A percentile compares a stretch with the other conserved stretches of the same genome.
These are phyloP conservation scores for Leptodirus hochenwartii DNA, from an alignment of 2,888 invertebrate genomes.

Conservation along the genomic window DNA sequence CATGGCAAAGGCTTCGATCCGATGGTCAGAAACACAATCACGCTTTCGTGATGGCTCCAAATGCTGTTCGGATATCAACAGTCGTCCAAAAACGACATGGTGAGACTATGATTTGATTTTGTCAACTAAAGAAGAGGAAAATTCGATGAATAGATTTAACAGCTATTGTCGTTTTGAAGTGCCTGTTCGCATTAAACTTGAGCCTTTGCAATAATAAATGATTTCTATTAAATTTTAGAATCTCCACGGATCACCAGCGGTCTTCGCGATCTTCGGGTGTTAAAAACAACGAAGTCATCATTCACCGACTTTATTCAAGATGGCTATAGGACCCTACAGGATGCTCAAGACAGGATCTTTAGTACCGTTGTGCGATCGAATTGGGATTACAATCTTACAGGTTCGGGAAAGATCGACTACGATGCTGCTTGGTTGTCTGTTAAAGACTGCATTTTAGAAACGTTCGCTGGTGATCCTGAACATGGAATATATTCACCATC, in stretches of 20 bases:
- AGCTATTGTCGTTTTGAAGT: too few species aligned
- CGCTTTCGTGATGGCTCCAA: slow-evolving; percentile 54
- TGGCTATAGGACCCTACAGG: slow-evolving; percentile 57
- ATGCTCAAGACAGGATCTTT: slow-evolving; percentile 57
- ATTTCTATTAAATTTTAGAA: slow-evolving; percentile 23
- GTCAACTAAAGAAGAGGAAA: slow-evolving; percentile 1
- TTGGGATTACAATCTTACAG: slow-evolving; percentile 51
- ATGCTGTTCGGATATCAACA: slow-evolving; percentile 46
- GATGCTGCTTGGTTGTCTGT: slow-evolving; percentile 51
- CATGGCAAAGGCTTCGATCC: slow-evolving; percentile 49
- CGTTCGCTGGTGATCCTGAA: slow-evolving; percentile 58
- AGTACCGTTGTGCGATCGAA: slow-evolving; percentile 58
- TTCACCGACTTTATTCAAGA: slow-evolving; percentile 65
- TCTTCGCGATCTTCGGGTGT: slow-evolving; percentile 46
- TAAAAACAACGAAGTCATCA: slow-evolving; percentile 68
- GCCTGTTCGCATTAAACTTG: too few species aligned
- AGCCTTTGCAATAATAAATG: slow-evolving; percentile 1
- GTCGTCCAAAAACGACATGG: slow-evolving; percentile 48
- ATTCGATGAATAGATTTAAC: too few species aligned
- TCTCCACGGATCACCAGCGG: slow-evolving; percentile 45
- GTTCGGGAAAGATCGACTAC: slow-evolving; percentile 48
- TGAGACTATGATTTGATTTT: slow-evolving; percentile 25
- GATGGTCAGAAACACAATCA: slow-evolving; percentile 47
- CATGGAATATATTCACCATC: slow-evolving; percentile 58
- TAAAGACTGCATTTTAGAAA: slow-evolving; percentile 48